These are phyloP conservation scores for Natator depressus DNA, from an alignment of 2,113 vertebrate genomes.

Conservation along the genomic window DNA sequence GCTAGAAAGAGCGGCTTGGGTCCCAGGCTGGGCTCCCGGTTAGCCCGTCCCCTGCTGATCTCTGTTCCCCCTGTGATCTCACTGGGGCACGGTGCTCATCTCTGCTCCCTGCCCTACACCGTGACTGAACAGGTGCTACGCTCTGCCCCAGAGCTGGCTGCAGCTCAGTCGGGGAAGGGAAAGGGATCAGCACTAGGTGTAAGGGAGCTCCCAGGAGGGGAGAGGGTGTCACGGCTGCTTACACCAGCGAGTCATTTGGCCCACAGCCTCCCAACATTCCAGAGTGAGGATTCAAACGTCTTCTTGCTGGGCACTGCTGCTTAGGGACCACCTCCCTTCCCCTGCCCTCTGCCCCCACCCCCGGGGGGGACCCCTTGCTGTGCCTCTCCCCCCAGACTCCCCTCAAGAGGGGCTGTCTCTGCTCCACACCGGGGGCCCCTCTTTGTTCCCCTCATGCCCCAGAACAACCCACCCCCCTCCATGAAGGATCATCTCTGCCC, in stretches of 20 bases:
- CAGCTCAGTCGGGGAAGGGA: not conserved
- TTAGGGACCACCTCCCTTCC: too few species aligned
- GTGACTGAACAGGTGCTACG: not conserved
- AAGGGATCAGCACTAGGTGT: not conserved
- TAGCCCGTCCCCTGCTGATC: not conserved
- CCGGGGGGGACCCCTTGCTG: too few species aligned
- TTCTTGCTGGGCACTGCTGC: not conserved
- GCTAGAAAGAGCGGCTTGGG: not conserved
- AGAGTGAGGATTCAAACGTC: not conserved
- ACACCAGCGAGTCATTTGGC: not conserved
- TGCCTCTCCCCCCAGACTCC: too few species aligned
- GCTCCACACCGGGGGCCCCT: too few species aligned
- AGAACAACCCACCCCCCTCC: too few species aligned
- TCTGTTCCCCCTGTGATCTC: not conserved
- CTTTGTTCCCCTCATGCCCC: too few species aligned
- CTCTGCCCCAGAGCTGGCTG: not conserved
- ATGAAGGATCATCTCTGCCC: too few species aligned
- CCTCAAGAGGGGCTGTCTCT: too few species aligned
- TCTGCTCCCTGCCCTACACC: not conserved
- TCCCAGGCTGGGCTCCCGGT: not conserved
- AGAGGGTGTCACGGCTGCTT: not conserved
- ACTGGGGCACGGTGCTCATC: not conserved
- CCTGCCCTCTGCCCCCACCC: too few species aligned
- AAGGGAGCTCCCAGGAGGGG: not conserved
- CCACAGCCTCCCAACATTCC: not conserved